Percentiles rank a stretch among this genome's conserved stretches.
Conservation (phyloP, 2,888 invertebrate species). For the Sturmia bella region DNA sequence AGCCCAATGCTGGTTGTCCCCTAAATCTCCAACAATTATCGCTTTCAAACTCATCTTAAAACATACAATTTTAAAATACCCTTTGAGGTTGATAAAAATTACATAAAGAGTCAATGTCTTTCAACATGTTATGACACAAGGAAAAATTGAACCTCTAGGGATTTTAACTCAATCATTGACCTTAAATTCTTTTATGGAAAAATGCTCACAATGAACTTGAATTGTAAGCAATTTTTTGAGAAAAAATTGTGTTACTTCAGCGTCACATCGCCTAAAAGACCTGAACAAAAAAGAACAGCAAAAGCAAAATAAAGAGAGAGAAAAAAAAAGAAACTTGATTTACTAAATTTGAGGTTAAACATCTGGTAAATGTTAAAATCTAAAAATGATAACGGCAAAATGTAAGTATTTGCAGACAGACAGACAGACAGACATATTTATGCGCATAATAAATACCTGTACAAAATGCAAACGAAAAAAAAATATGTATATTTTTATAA, state of each 20-base stretch:
- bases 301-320: not conserved
- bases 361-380: constrained; percentile 59
- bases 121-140: constrained; percentile 19
- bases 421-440: constrained; percentile 46
- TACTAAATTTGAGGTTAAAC: constrained; percentile 65
- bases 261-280: not conserved
- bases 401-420: constrained; percentile 31
- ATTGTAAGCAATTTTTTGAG: constrained; percentile 38
- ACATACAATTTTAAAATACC: not conserved
- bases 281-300: not conserved
- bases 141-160: constrained; percentile 46
- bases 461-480: constrained; percentile 15
- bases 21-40: too few species aligned
- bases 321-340: constrained; percentile 55
- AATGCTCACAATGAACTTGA: constrained; percentile 60
- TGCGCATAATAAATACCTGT: constrained; percentile 60
- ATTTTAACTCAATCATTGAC: constrained; percentile 51
- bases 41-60: not conserved
- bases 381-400: constrained; percentile 56
- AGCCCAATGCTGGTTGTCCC: too few species aligned
- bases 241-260: constrained; percentile 32
- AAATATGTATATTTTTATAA: constrained; percentile 13
- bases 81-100: not conserved
- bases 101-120: not conserved
- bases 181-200: constrained; percentile 23